Evolutionary conservation across 2,888 invertebrate genomes (phyloP).

Genomic region (Mactromeris polynyma): DNA sequence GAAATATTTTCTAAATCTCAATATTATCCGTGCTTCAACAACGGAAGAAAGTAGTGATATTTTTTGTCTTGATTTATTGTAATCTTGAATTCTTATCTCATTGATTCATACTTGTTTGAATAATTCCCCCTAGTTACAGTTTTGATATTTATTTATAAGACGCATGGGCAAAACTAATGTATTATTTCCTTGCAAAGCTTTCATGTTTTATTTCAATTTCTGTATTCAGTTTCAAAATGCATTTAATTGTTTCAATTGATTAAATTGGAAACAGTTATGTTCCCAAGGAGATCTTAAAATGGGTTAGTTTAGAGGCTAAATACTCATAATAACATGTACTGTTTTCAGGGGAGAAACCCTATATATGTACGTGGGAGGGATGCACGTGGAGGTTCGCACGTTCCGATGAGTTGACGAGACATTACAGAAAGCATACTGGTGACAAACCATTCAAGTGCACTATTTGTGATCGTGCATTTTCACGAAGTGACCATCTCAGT

Average conservation of each 20-base stretch:
- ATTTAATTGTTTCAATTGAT: background rate
- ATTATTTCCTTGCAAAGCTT: background rate
- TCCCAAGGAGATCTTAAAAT: background rate
- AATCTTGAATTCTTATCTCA: background rate
- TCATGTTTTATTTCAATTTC: background rate
- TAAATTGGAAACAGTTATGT: background rate
- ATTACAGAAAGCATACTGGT: conserved; percentile 89
- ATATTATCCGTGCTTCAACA: background rate
- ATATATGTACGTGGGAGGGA: conserved; percentile 90
- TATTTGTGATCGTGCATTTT: conserved; percentile 90
- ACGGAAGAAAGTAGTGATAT: background rate
- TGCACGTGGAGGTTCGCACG: conserved; percentile 90
- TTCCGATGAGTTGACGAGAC: conserved; percentile 90
- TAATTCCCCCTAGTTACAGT: background rate
- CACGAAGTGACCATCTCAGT: conserved; percentile 90
- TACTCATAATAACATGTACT: background rate
- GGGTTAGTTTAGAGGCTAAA: background rate
- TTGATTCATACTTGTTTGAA: background rate
- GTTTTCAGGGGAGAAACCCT: conserved; percentile 83
- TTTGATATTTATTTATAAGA: background rate
- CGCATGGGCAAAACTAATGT: background rate
- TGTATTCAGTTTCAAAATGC: background rate
- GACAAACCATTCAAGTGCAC: conserved; percentile 90
- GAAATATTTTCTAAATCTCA: background rate
- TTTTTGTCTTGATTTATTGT: background rate